Evolutionary conservation across 2,113 vertebrate species (phyloP).

Genomic region (Hyperopisus bebe): DNA sequence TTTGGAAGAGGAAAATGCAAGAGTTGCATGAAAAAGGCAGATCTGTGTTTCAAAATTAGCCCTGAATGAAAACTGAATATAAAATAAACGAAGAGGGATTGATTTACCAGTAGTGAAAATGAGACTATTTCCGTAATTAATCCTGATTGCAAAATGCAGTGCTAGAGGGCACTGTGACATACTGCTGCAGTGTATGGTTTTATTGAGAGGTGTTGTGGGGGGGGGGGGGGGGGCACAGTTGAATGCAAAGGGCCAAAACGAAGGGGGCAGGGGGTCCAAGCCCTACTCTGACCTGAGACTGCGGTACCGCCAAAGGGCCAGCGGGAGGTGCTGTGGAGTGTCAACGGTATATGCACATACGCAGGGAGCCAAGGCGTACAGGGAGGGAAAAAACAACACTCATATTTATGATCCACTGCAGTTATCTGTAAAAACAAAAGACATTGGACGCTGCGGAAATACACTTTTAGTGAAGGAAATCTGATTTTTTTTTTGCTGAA

Average conservation of each 20-base stretch:
- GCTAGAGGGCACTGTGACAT: neutral
- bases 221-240: neutral
- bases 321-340: neutral
- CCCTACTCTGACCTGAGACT: conserved; percentile 86
- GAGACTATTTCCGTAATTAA: neutral
- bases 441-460: conserved; percentile 78
- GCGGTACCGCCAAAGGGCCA: conserved; percentile 52
- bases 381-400: conserved; percentile 46
- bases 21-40: conserved; percentile 28
- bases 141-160: neutral
- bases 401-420: conserved; percentile 38
- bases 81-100: neutral
- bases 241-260: conserved; percentile 15
- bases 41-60: conserved; percentile 25
- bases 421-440: conserved; percentile 60
- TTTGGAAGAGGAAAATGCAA: neutral
- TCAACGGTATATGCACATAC: neutral
- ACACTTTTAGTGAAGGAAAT: conserved; percentile 53
- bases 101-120: neutral
- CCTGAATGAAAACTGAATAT: conserved; percentile 14
- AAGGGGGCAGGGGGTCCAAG: conserved; percentile 46
- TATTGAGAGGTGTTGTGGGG: conserved; percentile 15
- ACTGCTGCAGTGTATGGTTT: neutral
- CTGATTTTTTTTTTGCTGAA: conserved; percentile 49
- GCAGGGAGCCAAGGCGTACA: conserved; percentile 50